Percentiles rank a stretch among this genome's conserved stretches.
Conservation (phyloP, 2,888 invertebrate genomes). For the Bombyx huttoni region DNA sequence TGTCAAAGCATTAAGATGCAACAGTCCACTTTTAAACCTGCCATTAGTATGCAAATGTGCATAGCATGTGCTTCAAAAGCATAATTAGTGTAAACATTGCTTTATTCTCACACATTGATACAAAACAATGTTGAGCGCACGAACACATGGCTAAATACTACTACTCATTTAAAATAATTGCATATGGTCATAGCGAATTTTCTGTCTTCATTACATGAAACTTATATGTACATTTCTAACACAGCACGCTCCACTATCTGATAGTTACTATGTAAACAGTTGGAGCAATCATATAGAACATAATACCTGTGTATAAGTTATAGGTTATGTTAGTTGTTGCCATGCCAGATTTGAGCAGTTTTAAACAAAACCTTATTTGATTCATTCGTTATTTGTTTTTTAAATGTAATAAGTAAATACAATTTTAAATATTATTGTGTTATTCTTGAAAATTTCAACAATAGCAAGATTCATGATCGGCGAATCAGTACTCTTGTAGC, state of each 20-base stretch:
- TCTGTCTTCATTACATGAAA: not conserved
- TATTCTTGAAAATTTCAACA: conserved; percentile 10
- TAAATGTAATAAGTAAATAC: too few relatives aligned
- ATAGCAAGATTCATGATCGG: conserved; percentile 11
- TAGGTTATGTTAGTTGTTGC: conserved; percentile 61
- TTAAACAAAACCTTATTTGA: conserved; percentile 15
- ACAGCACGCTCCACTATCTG: conserved; percentile 20
- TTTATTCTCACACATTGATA: not conserved
- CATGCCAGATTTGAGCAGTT: conserved; percentile 45
- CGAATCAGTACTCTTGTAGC: conserved; percentile 15
- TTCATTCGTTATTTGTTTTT: conserved; percentile 13
- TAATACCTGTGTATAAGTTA: conserved; percentile 33
- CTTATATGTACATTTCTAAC: conserved; percentile 1
- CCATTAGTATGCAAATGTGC: not conserved
- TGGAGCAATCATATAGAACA: conserved; percentile 16
- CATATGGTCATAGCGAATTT: not conserved
- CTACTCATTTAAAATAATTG: not conserved
- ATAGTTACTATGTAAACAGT: conserved; percentile 35
- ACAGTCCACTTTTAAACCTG: not conserved
- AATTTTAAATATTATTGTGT: conserved; percentile 11
- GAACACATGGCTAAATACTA: not conserved
- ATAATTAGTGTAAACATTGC: not conserved
- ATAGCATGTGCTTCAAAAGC: not conserved
- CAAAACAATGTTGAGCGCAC: not conserved
- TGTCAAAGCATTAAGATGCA: not conserved